Evolutionary conservation across 1,140 invertebrate genomes (phyloP), one percentile per base, ranked within the genome.

Genomic region (Drosophila ohnishii): DNA sequence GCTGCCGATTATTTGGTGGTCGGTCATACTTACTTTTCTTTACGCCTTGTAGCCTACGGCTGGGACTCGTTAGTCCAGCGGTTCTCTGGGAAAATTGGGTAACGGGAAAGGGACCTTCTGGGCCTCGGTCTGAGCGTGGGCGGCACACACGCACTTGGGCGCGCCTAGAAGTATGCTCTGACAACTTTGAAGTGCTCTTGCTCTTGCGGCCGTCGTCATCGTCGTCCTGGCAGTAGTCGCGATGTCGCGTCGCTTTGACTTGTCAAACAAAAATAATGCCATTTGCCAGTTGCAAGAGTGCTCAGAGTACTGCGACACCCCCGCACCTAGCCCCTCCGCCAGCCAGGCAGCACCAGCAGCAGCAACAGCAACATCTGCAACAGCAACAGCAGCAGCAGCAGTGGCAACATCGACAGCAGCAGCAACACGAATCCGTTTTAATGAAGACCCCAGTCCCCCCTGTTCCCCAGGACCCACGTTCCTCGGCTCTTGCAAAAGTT

Each of bases 191-290:
- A 86, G 82, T 69, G 75, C 82, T 65, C 82, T 87, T 82, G 75
- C 64, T 59, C 51, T 61, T 67, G 74, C 74, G 70, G 76, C 62
- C 53, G 50, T 39, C 44, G 58, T 58, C 53, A 37, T 32, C 42
- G 35, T 32, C 53, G 39, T 34, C 30, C 53, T 37, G 3, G 66
- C 60, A 55, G 45, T 48, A 65, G 74, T 60, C 66, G 62, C 62
- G 70, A 60, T 73, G 78, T 77, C 79, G 75, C 74, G 50, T 50
- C 72, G 72, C 63, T 84, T 80, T 84, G 80, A 80, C 76, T 80
- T 84, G 80, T 67, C 80, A 84, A 84, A 84, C 80, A 84, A 84
- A 83, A 84, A 84, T 76, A 83, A 84, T 76, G 76, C 66, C 80
- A 84, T 84, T 83, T 83, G 75, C 72, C 80, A 83, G 70, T 55